phyloP scores from a whole-genome alignment of 2,113 vertebrate genomes.

The Xenus cinereus region DNA sequence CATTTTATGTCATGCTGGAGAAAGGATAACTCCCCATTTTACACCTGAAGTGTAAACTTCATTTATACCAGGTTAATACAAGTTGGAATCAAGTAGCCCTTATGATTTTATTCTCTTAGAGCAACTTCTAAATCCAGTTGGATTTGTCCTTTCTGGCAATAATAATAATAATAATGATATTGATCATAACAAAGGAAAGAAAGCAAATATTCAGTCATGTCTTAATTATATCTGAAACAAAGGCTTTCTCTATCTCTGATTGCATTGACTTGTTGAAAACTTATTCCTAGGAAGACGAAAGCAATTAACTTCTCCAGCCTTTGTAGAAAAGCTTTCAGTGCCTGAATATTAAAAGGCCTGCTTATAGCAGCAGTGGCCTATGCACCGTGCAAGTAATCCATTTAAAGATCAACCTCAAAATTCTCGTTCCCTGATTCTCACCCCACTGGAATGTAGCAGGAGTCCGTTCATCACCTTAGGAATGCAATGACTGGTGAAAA shows the following conservation, averaged over 20 bases:
- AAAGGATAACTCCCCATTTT: neutral
- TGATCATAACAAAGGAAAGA: neutral
- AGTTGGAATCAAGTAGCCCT: neutral
- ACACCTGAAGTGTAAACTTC: neutral
- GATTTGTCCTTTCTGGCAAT: neutral
- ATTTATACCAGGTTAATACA: neutral
- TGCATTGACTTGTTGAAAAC: neutral
- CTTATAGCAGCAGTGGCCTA: neutral
- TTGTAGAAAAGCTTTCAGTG: neutral
- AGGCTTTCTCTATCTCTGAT: neutral
- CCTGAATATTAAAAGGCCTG: neutral
- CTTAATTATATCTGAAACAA: neutral
- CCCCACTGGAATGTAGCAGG: constrained; percentile 6
- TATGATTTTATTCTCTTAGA: neutral
- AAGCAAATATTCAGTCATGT: neutral
- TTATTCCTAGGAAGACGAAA: neutral
- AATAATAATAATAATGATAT: neutral
- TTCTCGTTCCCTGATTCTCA: constrained; percentile 8
- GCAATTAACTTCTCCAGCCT: neutral
- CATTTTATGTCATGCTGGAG: neutral
- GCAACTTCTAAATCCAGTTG: neutral
- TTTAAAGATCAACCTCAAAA: constrained; percentile 26
- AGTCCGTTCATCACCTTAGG: neutral
- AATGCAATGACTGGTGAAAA: constrained; percentile 11
- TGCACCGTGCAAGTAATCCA: neutral